phyloP scores from a whole-genome alignment of 2,113 vertebrate genomes.

The Carassius auratus region DNA sequence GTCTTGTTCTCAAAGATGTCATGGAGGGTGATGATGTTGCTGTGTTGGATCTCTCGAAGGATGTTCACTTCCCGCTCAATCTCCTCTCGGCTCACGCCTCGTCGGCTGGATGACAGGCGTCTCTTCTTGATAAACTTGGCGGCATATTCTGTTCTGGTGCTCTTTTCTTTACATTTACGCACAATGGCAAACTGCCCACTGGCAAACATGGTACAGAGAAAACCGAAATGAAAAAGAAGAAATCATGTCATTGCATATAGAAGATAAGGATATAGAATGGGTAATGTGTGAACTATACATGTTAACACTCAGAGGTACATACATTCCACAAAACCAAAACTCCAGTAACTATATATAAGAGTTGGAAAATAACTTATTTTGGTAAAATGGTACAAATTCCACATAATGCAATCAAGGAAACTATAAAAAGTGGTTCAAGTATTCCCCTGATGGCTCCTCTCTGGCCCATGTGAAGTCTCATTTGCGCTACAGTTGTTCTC shows the following conservation, averaged over 20 bases:
- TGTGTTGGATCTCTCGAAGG: constrained; percentile 94
- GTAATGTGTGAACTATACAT: not conserved
- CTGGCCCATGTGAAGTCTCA: constrained; percentile 6
- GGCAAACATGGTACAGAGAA: constrained; percentile 4
- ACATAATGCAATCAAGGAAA: not conserved
- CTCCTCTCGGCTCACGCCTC: constrained; percentile 95
- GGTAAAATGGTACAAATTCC: no score
- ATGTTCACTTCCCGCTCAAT: constrained; percentile 97
- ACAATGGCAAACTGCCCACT: constrained; percentile 97
- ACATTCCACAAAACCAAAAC: not conserved
- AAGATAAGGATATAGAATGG: not conserved
- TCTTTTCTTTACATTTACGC: constrained; percentile 90
- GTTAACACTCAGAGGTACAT: not conserved
- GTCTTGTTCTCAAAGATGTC: constrained; percentile 99
- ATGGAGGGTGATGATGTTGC: constrained; percentile 97
- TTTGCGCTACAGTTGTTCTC: constrained; percentile 27
- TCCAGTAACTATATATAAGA: not conserved
- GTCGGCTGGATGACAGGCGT: constrained; percentile 89
- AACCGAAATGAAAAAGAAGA: not conserved
- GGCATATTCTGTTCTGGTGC: constrained; percentile 82
- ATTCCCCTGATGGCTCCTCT: not conserved
- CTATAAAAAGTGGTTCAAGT: not conserved
- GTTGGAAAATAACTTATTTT: no score
- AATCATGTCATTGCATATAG: not conserved
- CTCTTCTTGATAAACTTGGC: constrained; percentile 99